Base-by-base conservation (phyloP, 2,797 vertebrate species). In the Centroberyx gerrardi region DNA sequence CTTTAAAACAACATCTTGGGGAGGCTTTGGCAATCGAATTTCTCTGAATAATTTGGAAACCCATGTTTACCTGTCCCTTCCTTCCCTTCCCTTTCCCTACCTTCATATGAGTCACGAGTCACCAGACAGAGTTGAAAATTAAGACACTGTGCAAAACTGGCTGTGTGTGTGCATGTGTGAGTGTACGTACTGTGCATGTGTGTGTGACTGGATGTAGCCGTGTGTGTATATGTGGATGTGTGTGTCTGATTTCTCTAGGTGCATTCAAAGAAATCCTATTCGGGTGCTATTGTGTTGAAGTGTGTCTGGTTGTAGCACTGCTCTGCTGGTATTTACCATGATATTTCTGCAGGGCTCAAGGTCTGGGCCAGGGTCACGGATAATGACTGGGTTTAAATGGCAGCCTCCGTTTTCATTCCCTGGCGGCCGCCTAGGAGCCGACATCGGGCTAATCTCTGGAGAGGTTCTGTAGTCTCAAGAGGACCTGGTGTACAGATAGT, bases 341-440 rank as follows among this genome's bases (percentile, higher is more conserved):
- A 72, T 90, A 86, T 93, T 92, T 91, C 79, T 65, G 65, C 38
- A 55, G 72, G 80, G 59, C 82, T 86, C 55, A 62, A 81, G 81
- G 72, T 89, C 75, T 74, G 49, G 12, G 64, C 42, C 53, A 59
- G 79, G 84, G 85, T 87, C 68, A 58, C 1, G 58, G 86, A 87
- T 93, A 91, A 92, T 83, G 89, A 89, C 86, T 86, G 80, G 51
- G 87, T 89, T 64, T 87, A 93, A 94, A 93, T 91, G 90, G 85
- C 90, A 92, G 72, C 71, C 76, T 86, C 63, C 2, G 46, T 42
- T 71, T 81, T 59, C 69, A n/a, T 76, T 88, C 83, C 79, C 86
- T 29, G 64, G 83, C 5, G 76, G 66, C 59, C 0, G 8, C 60
- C 4, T 51, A 59, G 49, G 40, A 85, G 74, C 31, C 2, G n/a